Evolutionary conservation across 2,888 invertebrate species (phyloP).

Genomic region (Chesias legatella): DNA sequence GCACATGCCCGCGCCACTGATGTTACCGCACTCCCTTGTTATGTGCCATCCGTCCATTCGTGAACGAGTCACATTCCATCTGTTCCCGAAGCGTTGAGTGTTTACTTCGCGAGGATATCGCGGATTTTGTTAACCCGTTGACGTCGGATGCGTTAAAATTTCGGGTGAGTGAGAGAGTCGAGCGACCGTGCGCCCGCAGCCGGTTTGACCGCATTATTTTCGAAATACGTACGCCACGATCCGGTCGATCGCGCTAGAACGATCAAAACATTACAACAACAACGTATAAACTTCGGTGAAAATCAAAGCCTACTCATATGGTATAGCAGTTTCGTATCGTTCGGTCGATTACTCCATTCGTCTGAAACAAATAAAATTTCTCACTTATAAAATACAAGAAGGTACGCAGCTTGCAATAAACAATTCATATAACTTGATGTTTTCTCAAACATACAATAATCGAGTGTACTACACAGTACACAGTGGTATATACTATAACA

Average conservation of each 20-base stretch:
- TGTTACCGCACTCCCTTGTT: constrained; percentile 68
- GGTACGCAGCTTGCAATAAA: constrained; percentile 15
- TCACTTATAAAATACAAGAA: constrained; percentile 21
- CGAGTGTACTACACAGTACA: too few species aligned
- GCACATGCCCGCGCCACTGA: constrained; percentile 64
- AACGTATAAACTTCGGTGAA: constrained; percentile 56
- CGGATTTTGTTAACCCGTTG: constrained; percentile 66
- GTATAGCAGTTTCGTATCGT: constrained; percentile 31
- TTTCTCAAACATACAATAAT: too few species aligned
- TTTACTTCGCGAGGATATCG: constrained; percentile 47
- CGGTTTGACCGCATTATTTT: constrained; percentile 80
- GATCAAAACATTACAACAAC: constrained; percentile 77
- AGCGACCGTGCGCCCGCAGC: constrained; percentile 68
- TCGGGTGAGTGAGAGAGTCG: constrained; percentile 77
- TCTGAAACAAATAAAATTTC: constrained; percentile 19
- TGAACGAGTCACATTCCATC: constrained; percentile 67
- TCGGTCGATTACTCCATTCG: constrained; percentile 25
- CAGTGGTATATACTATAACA: neutral
- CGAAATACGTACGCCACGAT: constrained; percentile 77
- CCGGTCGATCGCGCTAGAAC: constrained; percentile 72
- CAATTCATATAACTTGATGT: neutral
- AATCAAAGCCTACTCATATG: constrained; percentile 41
- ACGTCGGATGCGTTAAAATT: constrained; percentile 78
- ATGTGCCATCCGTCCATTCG: constrained; percentile 64
- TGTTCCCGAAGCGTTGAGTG: constrained; percentile 71